These are phyloP conservation scores for Drosophila biarmipes DNA, from an alignment of 1,140 invertebrate species.

Conservation along the genomic window DNA sequence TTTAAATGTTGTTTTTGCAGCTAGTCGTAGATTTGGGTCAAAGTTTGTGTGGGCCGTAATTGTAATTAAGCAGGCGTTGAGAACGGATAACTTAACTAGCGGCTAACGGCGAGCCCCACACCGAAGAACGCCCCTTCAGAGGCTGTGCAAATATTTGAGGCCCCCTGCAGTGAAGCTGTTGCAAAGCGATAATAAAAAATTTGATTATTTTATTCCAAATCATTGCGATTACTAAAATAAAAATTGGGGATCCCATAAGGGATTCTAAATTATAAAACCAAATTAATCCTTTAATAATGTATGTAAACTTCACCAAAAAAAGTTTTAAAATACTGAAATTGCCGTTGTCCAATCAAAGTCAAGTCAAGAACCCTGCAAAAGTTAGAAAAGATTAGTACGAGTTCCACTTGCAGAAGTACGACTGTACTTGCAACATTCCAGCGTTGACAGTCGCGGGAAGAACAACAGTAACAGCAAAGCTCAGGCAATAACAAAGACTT, in stretches of 20 bases:
- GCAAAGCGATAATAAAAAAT: too few relatives aligned
- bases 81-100: constrained; percentile 28
- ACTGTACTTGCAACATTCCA: constrained; percentile 31
- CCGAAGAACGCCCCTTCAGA: constrained; percentile 30
- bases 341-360: too few relatives aligned
- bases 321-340: too few relatives aligned
- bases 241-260: too few relatives aligned
- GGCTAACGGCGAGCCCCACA: constrained; percentile 58
- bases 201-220: too few relatives aligned
- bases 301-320: too few relatives aligned
- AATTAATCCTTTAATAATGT: too few relatives aligned
- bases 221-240: too few relatives aligned
- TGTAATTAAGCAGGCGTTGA: constrained; percentile 69
- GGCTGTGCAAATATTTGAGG: constrained; percentile 33
- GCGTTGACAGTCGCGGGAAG: background rate
- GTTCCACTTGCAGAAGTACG: background rate
- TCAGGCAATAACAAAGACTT: constrained; percentile 66
- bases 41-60: constrained; percentile 76
- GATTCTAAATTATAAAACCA: too few relatives aligned
- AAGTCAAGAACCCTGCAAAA: too few relatives aligned
- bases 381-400: too few relatives aligned
- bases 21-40: constrained; percentile 69
- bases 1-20: constrained; percentile 33
- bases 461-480: constrained; percentile 12
- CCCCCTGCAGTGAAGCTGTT: background rate